Conservation (phyloP, 30 jellyfish, hydroid and myxozoan genomes). For the Clytia hemisphaerica region DNA sequence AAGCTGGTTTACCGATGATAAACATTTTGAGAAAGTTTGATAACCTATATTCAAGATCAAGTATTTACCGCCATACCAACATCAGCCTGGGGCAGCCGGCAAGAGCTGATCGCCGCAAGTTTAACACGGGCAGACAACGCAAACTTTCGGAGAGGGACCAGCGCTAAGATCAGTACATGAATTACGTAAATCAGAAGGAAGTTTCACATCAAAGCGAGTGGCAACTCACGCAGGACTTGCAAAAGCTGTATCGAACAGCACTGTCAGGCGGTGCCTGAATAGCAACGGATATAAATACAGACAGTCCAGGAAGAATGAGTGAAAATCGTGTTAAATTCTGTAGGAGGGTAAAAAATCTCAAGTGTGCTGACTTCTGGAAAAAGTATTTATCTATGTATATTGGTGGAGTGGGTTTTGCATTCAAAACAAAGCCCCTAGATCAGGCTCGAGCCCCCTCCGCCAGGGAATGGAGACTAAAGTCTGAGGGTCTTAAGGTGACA, state of each 20-base stretch:
- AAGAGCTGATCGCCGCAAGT: no score
- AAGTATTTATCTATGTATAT: background rate
- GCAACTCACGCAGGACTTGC: background rate
- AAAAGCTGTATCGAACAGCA: background rate
- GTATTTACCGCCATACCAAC: no score
- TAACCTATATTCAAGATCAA: no score
- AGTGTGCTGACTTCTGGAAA: no score
- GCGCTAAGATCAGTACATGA: background rate
- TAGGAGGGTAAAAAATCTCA: no score
- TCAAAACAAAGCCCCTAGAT: slow-evolving; percentile 4
- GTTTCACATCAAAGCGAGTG: background rate
- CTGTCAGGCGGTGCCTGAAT: background rate
- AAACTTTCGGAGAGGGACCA: background rate
- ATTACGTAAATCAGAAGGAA: background rate
- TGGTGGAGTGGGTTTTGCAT: background rate
- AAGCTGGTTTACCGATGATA: no score
- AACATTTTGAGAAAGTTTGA: no score
- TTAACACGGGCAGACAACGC: background rate
- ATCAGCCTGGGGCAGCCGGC: no score
- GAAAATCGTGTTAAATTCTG: no score
- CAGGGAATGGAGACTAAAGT: slow-evolving; percentile 1
- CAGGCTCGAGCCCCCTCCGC: slow-evolving; percentile 12
- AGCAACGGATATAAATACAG: no score
- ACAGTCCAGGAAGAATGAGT: no score
- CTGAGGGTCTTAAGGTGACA: background rate